phyloP scores from a whole-genome alignment of 2,888 invertebrate genomes.

The Macropis europaea region DNA sequence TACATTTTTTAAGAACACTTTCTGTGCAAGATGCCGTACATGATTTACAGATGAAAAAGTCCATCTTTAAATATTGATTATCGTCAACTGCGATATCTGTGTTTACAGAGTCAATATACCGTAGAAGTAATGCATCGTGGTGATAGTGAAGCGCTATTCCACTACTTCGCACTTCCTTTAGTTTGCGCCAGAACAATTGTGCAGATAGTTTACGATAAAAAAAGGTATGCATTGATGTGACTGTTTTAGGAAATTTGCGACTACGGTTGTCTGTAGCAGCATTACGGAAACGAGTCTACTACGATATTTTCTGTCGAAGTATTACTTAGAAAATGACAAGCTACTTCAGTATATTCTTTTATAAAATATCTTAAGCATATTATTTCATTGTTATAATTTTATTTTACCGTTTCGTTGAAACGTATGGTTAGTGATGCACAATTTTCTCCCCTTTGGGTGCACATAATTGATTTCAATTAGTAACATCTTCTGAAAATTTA shows the following conservation, averaged over 20 bases:
- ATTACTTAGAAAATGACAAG: too few species aligned
- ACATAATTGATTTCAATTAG: too few species aligned
- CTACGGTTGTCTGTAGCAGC: too few species aligned
- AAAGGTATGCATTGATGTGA: not conserved
- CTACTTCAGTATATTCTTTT: too few species aligned
- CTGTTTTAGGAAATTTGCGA: not conserved
- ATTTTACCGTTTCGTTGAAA: too few species aligned
- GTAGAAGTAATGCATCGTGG: not conserved
- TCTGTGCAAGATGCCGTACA: not conserved
- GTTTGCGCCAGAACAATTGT: not conserved
- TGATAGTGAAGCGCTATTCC: not conserved
- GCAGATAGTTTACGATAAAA: not conserved
- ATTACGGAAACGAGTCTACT: too few species aligned
- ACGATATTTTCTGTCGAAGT: too few species aligned
- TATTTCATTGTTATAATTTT: too few species aligned
- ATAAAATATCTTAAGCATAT: too few species aligned
- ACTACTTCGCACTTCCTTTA: not conserved
- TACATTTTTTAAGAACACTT: not conserved
- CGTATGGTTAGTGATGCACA: too few species aligned
- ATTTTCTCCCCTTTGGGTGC: too few species aligned
- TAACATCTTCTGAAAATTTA: slow-evolving; percentile 10
- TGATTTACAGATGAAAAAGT: too few species aligned
- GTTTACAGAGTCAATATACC: not conserved
- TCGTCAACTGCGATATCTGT: not conserved
- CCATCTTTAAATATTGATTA: not conserved